Conservation (phyloP, 2,888 invertebrate species). For the Mimumesa dahlbomi region DNA sequence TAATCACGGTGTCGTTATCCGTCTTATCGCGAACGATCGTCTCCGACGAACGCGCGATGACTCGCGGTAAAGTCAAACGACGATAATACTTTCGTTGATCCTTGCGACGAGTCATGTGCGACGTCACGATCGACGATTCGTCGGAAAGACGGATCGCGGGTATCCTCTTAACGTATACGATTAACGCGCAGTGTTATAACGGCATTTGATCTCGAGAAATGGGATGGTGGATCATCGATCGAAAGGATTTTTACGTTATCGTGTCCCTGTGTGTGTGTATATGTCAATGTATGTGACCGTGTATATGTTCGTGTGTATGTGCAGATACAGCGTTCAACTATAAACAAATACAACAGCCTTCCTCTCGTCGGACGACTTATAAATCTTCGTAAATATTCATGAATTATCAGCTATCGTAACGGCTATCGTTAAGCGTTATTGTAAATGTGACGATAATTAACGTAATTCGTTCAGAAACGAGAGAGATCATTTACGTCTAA, state of each 20-base stretch:
- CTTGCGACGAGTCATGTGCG: too few relatives aligned
- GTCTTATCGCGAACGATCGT: constrained; percentile 3
- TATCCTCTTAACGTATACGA: background rate
- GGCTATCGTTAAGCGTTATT: background rate
- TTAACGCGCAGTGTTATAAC: background rate
- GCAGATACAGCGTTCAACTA: background rate
- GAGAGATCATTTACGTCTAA: constrained; percentile 10
- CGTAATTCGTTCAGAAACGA: constrained; percentile 17
- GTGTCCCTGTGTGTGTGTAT: too few relatives aligned
- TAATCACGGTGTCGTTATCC: background rate
- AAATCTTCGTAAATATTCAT: background rate
- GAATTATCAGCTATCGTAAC: background rate
- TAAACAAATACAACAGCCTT: background rate
- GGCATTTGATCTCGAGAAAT: background rate
- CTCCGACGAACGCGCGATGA: background rate
- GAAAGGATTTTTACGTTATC: background rate
- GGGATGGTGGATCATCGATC: background rate
- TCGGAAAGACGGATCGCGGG: background rate
- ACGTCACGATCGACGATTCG: background rate
- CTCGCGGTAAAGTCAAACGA: too few relatives aligned
- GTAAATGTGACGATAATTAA: background rate
- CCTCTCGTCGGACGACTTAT: background rate
- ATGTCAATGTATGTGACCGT: constrained; percentile 32
- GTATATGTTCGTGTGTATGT: constrained; percentile 26
- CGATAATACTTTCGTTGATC: too few relatives aligned